Evolutionary conservation across 2,888 invertebrate genomes (phyloP).

Genomic region (Alcis repandata): DNA sequence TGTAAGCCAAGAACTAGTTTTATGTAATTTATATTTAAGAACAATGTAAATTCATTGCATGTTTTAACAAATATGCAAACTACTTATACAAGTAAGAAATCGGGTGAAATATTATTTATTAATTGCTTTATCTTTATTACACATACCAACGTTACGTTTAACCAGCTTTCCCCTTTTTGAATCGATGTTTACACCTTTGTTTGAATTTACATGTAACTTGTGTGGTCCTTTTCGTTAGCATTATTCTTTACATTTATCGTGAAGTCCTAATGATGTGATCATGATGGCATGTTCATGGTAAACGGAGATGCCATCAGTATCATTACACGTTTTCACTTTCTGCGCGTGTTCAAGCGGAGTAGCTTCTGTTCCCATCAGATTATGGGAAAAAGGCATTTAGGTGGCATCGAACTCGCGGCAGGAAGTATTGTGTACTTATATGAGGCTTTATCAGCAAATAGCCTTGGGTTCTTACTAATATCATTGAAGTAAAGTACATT

Average conservation of each 20-base stretch:
- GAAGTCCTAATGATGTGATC: conserved; percentile 39
- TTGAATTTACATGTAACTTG: not conserved
- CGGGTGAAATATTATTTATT: too few species aligned
- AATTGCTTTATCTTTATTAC: not conserved
- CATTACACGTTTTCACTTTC: conserved; percentile 66
- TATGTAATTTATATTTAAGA: not conserved
- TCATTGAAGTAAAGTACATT: conserved; percentile 7
- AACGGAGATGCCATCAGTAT: conserved; percentile 48
- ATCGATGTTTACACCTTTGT: not conserved
- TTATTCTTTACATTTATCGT: conserved; percentile 21
- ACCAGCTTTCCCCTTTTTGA: not conserved
- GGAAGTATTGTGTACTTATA: conserved; percentile 47
- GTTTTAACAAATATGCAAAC: conserved; percentile 6
- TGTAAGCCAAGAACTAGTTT: conserved; percentile 1
- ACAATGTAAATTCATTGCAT: conserved; percentile 15
- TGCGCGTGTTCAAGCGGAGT: conserved; percentile 49
- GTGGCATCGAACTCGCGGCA: conserved; percentile 38
- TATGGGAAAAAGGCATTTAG: conserved; percentile 46
- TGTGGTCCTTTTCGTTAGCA: conserved; percentile 28
- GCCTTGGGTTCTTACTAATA: conserved; percentile 21
- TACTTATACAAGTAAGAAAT: conserved; percentile 11
- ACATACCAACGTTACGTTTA: not conserved
- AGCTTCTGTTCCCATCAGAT: conserved; percentile 60
- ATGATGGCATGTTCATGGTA: conserved; percentile 44
- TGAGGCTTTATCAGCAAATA: conserved; percentile 22